Evolutionary conservation across 2,888 invertebrate species (phyloP), one percentile per base, ranked within the genome.

Genomic region (Drosophila stalkeri): DNA sequence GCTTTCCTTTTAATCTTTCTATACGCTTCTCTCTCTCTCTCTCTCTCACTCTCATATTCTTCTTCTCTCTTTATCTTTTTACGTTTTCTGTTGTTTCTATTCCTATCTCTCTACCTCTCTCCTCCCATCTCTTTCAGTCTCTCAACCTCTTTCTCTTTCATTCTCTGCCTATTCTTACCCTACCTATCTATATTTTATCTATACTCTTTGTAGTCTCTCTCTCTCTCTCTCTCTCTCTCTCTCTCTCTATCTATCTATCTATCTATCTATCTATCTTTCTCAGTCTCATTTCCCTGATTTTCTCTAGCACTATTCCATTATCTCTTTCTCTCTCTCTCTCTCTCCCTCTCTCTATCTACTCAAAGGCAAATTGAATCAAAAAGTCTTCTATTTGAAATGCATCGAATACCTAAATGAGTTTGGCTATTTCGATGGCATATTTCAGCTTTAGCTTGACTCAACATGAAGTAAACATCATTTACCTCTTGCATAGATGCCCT

Each of bases 251-350:
- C 3, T 14, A 6, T 16, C 39, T 39, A 5, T 39, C 39, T 39
- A 14, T 6, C 39, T 16, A 16, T 16, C 16, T 39, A 0, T 16
- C 16, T 16, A 1, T 14, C 5, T 37, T 6, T 16, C 39, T 16
- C 39, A 0, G 4, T 39, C 11, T 37, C 37, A 0, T 14, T 3
- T 12, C 3, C 14, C 12, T 37, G 5, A 1, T 1, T 37, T 0
- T 37, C 11, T 14, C 3, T 4, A 2, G 2, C 14, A 0, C 12
- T 14, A 0, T 14, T 3, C n/a, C n/a, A n/a, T n/a, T n/a, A n/a
- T 12, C 37, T 14, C 37, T 37, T 3, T 14, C 14, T 12, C 37
- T 14, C 14, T 14, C 3, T 4, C 12, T 14, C 12, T 37, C 3
- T 14, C 37, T 37, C 12, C 11, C 37, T 12, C 41, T 3, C 35